Base-by-base conservation (phyloP, 2,888 invertebrate species). In the Campoletis raptor region DNA sequence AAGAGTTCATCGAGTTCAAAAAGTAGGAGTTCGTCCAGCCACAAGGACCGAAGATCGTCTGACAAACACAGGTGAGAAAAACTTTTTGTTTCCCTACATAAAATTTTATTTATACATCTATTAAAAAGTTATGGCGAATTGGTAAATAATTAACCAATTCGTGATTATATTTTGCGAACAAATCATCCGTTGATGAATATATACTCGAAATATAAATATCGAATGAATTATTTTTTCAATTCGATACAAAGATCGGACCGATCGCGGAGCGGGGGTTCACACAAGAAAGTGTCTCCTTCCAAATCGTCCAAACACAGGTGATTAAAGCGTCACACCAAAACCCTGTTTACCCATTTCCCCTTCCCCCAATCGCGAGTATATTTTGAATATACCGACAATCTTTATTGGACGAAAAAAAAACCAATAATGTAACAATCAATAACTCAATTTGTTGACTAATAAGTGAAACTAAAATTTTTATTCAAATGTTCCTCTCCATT, bases 251-350 rank as follows among this genome's bases (percentile, higher is more conserved):
- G 94, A 94, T 90, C 92, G 92, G 94, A 94, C 89, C 93, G 93
- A 92, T 93, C 93, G 76, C 92, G 92, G 90, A 93, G 93, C 91
- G 94, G 92, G 87, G 92, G 94, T 87, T 94, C 94, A 90, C 94
- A 94, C 90, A 94, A 94, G 94, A 94, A 94, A 92, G 92, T 91
- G 92, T 94, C 94, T 93, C 91, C 95, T 94, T 91, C 95, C 92
- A 95, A 95, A 92, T 96, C 96, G 36, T 95, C 96, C 89, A 96
- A 96, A 94, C 96, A 96, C 94, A 96, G 95, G 95, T 96, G 92
- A 94, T 92, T 91, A 88, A 77, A 45, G 48, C 73, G 48, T 48
- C 30, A 64, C 57, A 83, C 70, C 85, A 24, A 54, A 83, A 67
- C 70, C 42, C 69, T 69, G n/a, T 15, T 52, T 61, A 24, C 4